Evolutionary conservation across 2,888 invertebrate species (phyloP), one percentile per base, ranked within the genome.

Genomic region (Acholoe squamosa): DNA sequence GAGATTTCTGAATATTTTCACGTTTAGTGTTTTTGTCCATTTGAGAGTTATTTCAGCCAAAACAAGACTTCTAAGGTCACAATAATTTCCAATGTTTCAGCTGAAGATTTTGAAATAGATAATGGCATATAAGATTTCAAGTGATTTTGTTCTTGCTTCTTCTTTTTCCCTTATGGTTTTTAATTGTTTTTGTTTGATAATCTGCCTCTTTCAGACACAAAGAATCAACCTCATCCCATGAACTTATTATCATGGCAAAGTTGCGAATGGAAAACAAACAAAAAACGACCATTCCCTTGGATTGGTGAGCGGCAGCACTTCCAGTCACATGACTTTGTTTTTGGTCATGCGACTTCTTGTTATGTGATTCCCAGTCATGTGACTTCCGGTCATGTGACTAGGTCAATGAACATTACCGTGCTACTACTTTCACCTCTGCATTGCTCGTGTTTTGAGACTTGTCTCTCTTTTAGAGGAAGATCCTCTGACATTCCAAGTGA

Each of bases 261-360:
- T 86, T 84, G 43, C 54, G 91, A 91, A n/a, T 91, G 91, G 91
- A 71, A 80, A 61, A 67, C 84, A 28, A 91, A 84, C 88, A 71
- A 25, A 56, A 67, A 84, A n/a, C 84, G 88, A 14, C 91, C 91
- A 34, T 61, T 84, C 52, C 91, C 91, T 7, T 91, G 91, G 91
- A 91, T 91, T 56, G 91, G 91, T 91, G 91, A 91, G 91, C 54
- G 28, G n/a, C 22, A 31, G 16, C 56, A 86, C 86, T 33, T 80
- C 34, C 22, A 19, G 80, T 80, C 80, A 80, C 80, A 43, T 80
- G 80, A 43, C n/a, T 34, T n/a, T 12, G 19, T 25, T 31, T 16
- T 19, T 25, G 80, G 76, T 76, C 76, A 76, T 31, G 12, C 28
- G 76, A 76, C 31, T 25, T n/a, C 61, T 25, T 61, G 61, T 25